Evolutionary conservation across 2,888 invertebrate genomes (phyloP).

Genomic region (Augochlorella aurata): DNA sequence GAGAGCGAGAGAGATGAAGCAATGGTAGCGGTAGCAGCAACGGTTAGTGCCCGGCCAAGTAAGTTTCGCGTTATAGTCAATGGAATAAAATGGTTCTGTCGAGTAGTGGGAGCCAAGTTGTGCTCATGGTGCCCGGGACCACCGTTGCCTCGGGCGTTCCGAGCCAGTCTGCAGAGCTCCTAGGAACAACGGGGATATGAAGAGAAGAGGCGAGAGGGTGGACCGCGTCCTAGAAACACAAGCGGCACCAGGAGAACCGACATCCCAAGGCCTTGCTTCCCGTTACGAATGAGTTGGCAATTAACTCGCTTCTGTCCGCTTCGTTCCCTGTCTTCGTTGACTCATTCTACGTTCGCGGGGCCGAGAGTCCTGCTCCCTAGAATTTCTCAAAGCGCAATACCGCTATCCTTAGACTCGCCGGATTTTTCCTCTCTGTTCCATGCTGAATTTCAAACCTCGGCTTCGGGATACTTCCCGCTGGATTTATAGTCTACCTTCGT

Average conservation of each 20-base stretch:
- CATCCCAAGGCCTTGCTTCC: slow-evolving; percentile 64
- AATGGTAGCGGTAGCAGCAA: slow-evolving; percentile 52
- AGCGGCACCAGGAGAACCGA: slow-evolving; percentile 64
- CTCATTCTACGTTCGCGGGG: slow-evolving; percentile 2
- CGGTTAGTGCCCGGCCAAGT: slow-evolving; percentile 71
- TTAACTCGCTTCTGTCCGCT: slow-evolving; percentile 61
- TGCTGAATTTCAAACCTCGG: background rate
- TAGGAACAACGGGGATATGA: slow-evolving; percentile 67
- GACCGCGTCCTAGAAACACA: slow-evolving; percentile 69
- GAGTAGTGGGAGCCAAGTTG: slow-evolving; percentile 72
- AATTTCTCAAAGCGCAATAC: slow-evolving; percentile 16
- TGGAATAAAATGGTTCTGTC: slow-evolving; percentile 76
- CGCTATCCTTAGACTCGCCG: slow-evolving; percentile 5
- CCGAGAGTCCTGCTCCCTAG: background rate
- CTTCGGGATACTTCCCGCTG: background rate
- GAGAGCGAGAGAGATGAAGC: slow-evolving; percentile 13
- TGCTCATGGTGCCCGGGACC: slow-evolving; percentile 67
- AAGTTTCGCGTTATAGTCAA: slow-evolving; percentile 77
- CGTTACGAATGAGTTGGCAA: slow-evolving; percentile 68
- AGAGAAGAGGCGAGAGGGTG: slow-evolving; percentile 63
- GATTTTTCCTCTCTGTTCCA: slow-evolving; percentile 6
- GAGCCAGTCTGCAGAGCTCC: slow-evolving; percentile 66
- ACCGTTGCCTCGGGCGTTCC: slow-evolving; percentile 72
- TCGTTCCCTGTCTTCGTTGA: slow-evolving; percentile 41
- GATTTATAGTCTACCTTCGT: background rate